Conservation (phyloP, 2,113 vertebrate species). For the Dicrurus megarhynchus region DNA sequence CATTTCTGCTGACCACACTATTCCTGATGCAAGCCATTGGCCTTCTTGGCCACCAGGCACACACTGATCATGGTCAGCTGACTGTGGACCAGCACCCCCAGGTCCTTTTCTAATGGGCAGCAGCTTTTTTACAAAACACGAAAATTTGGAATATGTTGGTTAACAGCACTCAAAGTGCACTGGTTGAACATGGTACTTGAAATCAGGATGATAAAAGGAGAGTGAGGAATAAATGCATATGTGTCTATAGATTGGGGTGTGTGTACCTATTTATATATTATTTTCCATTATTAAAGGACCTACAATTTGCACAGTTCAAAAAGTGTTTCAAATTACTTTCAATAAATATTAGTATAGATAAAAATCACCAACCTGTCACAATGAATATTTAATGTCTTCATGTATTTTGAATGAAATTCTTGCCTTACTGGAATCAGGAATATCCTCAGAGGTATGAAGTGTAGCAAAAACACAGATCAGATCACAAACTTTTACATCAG, state of each 20-base stretch:
- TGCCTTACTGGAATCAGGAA: not conserved
- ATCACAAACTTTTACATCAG: not conserved
- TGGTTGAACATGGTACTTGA: not conserved
- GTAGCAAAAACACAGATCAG: conserved; percentile 9
- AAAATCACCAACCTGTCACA: not conserved
- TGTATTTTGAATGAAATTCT: not conserved
- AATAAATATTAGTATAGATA: not conserved
- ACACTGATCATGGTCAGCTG: not conserved
- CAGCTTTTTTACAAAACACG: not conserved
- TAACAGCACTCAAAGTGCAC: not conserved
- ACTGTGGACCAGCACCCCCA: not conserved
- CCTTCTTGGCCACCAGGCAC: not conserved
- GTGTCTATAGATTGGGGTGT: fast-evolving
- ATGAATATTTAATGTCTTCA: not conserved
- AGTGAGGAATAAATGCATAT: not conserved
- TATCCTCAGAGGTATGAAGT: not conserved
- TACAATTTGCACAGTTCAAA: not conserved
- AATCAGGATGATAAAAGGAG: not conserved
- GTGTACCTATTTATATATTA: not conserved
- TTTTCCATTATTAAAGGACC: not conserved
- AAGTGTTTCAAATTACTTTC: not conserved
- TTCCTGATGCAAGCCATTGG: fast-evolving
- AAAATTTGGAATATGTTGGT: not conserved
- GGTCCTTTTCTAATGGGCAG: not conserved
- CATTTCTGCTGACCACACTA: not conserved